Conservation (phyloP, 2,888 invertebrate genomes). For the Meteorus cinctellus region DNA sequence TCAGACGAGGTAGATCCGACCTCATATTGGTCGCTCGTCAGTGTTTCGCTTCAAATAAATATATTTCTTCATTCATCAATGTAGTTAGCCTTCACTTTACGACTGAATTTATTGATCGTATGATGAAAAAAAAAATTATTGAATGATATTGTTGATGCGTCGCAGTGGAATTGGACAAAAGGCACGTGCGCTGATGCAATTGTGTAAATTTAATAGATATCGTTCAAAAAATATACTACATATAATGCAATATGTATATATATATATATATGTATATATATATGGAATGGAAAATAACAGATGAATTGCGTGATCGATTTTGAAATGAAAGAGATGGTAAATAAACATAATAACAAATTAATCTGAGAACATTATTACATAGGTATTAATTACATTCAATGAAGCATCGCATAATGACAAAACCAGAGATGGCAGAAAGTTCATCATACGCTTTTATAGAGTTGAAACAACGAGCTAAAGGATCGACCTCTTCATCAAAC, state of each 20-base stretch:
- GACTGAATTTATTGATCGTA: background rate
- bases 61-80: background rate
- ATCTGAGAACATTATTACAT: background rate
- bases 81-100: background rate
- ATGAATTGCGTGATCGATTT: background rate
- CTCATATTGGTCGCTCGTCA: background rate
- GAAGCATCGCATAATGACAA: background rate
- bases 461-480: background rate
- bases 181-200: conserved; percentile 77
- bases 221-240: conserved; percentile 91
- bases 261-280: background rate
- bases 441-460: background rate
- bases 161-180: conserved; percentile 4
- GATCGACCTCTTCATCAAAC: background rate
- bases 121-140: background rate
- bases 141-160: background rate
- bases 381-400: background rate
- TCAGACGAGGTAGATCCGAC: background rate
- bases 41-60: background rate
- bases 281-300: background rate
- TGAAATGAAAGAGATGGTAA: background rate
- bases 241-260: background rate
- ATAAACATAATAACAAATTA: background rate
- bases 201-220: too few relatives aligned
- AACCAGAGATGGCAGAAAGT: background rate